phyloP scores from a whole-genome alignment of 2,797 vertebrate genomes.

The Sebastiscus tertius region DNA sequence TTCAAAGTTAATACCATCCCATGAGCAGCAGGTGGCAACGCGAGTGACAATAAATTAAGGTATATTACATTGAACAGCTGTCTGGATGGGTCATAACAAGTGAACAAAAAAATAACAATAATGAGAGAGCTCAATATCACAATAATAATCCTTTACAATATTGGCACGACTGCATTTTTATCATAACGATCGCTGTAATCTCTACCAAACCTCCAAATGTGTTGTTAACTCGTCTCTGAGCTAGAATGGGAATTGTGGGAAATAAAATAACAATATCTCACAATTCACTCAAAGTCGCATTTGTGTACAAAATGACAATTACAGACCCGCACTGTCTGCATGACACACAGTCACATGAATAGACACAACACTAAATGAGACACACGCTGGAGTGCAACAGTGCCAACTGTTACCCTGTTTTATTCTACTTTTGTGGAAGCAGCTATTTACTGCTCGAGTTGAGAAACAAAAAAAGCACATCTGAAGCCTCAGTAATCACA shows the following conservation, averaged over 20 bases:
- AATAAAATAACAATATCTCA: neutral
- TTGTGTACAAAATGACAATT: neutral
- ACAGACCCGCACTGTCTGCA: neutral
- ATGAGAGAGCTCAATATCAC: neutral
- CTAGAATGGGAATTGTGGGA: neutral
- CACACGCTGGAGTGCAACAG: neutral
- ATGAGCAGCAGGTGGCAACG: conserved; percentile 9
- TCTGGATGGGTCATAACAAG: conserved; percentile 4
- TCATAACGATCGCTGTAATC: neutral
- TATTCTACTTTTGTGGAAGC: neutral
- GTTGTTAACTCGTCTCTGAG: neutral
- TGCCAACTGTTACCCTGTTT: neutral
- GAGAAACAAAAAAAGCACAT: conserved; percentile 21
- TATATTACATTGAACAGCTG: conserved; percentile 21
- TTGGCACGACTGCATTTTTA: neutral
- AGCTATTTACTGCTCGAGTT: conserved; percentile 28
- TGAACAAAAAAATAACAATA: neutral
- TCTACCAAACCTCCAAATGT: neutral
- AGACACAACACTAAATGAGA: neutral
- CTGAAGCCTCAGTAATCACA: conserved; percentile 21
- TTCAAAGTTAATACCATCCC: conserved; percentile 28
- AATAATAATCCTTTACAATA: neutral
- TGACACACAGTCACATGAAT: neutral
- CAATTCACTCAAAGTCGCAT: neutral
- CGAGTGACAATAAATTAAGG: neutral